Base-by-base conservation (phyloP, 2,797 vertebrate species). In the Spatula clypeata region DNA sequence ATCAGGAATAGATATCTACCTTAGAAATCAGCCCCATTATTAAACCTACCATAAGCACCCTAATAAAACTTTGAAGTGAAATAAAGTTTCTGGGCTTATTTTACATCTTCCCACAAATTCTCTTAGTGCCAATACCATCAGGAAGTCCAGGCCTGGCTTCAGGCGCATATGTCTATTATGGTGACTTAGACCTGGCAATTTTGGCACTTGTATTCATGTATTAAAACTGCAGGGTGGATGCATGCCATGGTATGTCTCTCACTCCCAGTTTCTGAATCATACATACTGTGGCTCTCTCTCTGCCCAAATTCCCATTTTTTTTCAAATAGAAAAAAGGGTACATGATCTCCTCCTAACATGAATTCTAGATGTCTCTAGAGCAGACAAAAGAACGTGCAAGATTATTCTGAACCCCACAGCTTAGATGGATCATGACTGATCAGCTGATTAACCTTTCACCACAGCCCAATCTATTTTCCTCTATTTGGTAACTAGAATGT, bases 241-340 rank as follows among this genome's bases (percentile, higher is more conserved):
- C 51, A 0, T 38, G 29, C 53, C 27, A 8, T 5, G 10, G 11
- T 17, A 23, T 3, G 2, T 32, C 74, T 58, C 23, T 6, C 38
- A 54, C 1, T 26, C 18, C 40, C 34, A 17, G 7, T 6, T 75
- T 80, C 53, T 51, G 40, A 64, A 8, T 53, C 70, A 45, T 15
- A 2, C 70, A 45, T 15, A 2, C 20, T 20, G 7, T 36, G 40
- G 4, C 16, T 77, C 16, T 34, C 29, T 42, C 61, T 64, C 79
- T 31, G 32, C 15, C 6, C 40, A 24, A 7, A 3, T 66, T 40
- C 44, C 31, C 67, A 8, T 60, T 71, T 79, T 40, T 44, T 71
- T 77, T 61, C 66, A 26, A 36, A 10, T 5, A 75, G 18, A 53
- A 65, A 36, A 65, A 81, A 65, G 21, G 11, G 6, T 17, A 76